phyloP scores from a whole-genome alignment of 1,140 invertebrate genomes.

The Fopius arisanus region DNA sequence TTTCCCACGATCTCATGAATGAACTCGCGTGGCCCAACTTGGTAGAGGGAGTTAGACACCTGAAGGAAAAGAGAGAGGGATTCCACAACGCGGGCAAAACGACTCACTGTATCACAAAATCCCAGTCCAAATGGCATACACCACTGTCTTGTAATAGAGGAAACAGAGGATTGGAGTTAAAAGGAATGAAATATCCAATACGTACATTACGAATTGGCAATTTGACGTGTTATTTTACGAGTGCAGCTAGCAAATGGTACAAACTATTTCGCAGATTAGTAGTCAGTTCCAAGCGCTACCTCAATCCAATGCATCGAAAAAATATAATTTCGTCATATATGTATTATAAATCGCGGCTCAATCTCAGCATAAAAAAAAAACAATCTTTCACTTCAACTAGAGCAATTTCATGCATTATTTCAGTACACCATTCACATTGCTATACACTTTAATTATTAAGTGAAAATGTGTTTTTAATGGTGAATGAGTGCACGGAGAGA shows the following conservation, averaged over 20 bases:
- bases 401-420: not conserved
- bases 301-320: not conserved
- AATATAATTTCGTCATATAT: not conserved
- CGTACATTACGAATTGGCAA: not conserved
- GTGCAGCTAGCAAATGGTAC: not conserved
- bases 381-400: not conserved
- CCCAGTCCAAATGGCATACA: not conserved
- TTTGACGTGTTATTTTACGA: not conserved
- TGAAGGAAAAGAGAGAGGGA: conserved; percentile 33
- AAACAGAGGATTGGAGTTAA: not conserved
- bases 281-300: not conserved
- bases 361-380: not conserved
- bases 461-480: too few species aligned
- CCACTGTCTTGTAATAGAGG: not conserved
- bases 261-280: not conserved
- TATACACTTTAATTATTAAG: too few species aligned
- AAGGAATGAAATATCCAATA: not conserved
- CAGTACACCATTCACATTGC: too few species aligned
- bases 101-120: not conserved
- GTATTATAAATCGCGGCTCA: not conserved
- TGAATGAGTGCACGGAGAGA: too few species aligned
- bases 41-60: conserved; percentile 38
- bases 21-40: conserved; percentile 62
- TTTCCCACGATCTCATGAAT: conserved; percentile 67
- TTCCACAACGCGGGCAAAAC: not conserved